Evolutionary conservation across 2,113 vertebrate species (phyloP).

Genomic region (Ginglymostoma cirratum): DNA sequence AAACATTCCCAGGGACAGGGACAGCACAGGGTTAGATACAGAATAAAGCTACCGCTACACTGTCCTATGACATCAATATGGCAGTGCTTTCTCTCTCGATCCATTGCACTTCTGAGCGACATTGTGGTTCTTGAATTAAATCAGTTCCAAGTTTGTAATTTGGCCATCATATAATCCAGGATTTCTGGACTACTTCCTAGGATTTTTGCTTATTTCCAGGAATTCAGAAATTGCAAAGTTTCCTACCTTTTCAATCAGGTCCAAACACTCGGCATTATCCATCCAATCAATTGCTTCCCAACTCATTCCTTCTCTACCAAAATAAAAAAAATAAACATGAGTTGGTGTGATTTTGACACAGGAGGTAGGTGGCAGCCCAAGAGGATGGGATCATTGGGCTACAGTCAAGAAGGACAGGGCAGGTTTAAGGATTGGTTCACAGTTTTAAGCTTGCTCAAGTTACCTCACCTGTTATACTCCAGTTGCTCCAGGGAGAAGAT

Average conservation of each 20-base stretch:
- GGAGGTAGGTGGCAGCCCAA: background rate
- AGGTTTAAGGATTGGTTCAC: background rate
- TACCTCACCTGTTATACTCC: slow-evolving; percentile 78
- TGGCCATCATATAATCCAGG: background rate
- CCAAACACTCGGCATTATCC: slow-evolving; percentile 88
- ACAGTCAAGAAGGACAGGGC: too few species aligned
- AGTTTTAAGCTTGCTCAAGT: background rate
- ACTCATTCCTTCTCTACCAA: slow-evolving; percentile 74
- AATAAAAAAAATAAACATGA: slow-evolving; percentile 35
- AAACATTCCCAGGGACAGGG: too few species aligned
- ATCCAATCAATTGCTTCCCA: slow-evolving; percentile 95
- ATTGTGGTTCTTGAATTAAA: background rate
- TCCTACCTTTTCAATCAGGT: slow-evolving; percentile 82
- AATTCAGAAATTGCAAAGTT: too few species aligned
- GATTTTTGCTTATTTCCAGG: background rate
- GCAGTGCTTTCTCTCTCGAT: too few species aligned
- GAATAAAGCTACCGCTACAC: too few species aligned
- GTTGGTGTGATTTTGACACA: background rate
- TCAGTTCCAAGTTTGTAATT: background rate
- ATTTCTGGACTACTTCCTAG: background rate
- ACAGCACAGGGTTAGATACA: too few species aligned
- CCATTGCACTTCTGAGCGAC: background rate
- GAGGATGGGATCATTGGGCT: background rate
- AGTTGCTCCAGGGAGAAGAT: slow-evolving; percentile 90
- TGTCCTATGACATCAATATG: too few species aligned